Evolutionary conservation across 2,113 vertebrate genomes (phyloP).

Genomic region (Entomyzon cyanotis): DNA sequence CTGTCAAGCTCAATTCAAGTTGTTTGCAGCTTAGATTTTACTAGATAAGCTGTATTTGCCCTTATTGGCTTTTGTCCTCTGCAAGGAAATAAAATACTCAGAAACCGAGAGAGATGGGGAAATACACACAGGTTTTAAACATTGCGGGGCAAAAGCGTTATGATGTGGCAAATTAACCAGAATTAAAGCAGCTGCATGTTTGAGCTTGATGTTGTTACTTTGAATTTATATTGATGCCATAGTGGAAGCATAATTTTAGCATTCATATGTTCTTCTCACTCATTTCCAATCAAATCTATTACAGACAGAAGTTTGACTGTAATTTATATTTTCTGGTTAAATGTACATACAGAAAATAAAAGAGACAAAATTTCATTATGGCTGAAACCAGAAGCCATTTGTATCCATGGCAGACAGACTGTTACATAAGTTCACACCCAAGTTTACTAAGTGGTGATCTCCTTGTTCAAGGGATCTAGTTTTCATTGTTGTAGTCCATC

Average conservation of each 20-base stretch:
- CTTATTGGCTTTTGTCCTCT: background rate
- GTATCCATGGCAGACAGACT: background rate
- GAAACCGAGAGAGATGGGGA: background rate
- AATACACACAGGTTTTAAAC: background rate
- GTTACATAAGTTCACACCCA: background rate
- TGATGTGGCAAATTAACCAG: background rate
- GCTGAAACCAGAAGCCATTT: background rate
- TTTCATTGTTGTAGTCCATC: background rate
- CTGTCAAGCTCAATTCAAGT: background rate
- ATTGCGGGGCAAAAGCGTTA: accelerated
- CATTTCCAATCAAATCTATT: background rate
- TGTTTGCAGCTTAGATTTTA: background rate
- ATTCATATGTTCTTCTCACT: background rate
- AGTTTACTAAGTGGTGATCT: background rate
- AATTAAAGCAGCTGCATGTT: background rate
- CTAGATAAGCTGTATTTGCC: background rate
- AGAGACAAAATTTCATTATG: background rate
- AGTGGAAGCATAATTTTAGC: background rate
- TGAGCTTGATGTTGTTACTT: background rate
- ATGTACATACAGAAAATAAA: background rate
- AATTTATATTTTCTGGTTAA: background rate
- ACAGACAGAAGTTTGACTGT: background rate
- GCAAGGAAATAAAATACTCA: background rate
- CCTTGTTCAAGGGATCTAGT: background rate
- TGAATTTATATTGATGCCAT: background rate